Base-by-base conservation (phyloP, 2,888 invertebrate genomes). In the Idaea aversata region DNA sequence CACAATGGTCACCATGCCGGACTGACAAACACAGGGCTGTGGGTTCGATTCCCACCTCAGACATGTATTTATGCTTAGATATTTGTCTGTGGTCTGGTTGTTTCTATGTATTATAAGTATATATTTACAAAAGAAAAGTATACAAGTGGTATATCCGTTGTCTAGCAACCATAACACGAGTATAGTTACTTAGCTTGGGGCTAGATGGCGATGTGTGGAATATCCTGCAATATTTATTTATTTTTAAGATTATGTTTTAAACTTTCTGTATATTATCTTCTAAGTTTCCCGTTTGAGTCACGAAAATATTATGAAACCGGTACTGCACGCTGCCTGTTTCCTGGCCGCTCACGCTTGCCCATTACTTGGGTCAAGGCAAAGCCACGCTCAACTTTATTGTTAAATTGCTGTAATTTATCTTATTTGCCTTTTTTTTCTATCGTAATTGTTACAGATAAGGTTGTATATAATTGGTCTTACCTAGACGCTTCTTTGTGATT, bases 371-470 rank as follows among this genome's bases (percentile, higher is more conserved):
- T 79, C 80, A 81, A 79, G 81, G 81, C 67, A 25, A 68, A 58
- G 66, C 67, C 63, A 69, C 70, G 70, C 63, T 71, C 67, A 69
- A 69, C 70, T 74, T 68, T 72, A 71, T 74, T 73, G 73, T 77
- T 74, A 73, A 74, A 79, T 76, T 75, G 64, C 79, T 60, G 75
- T 72, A 79, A 79, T 77, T 76, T 77, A 74, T 77, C 73, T 74
- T 71, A 76, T 75, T 76, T 71, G 66, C 67, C 72, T 73, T 75
- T 73, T 73, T 71, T 68, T 67, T 70, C 59, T 34, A 71, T 67
- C 61, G 65, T 65, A 61, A 72, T 65, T 74, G 64, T 65, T 64
- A 65, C 68, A 63, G 58, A 66, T 73, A 72, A 71, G 70, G 66
- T 67, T 70, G 60, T 61, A 63, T 58, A 68, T 72, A 70, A 70